Evolutionary conservation across 1,140 invertebrate species (phyloP).

Genomic region (Stenopsyche tienmushanensis): DNA sequence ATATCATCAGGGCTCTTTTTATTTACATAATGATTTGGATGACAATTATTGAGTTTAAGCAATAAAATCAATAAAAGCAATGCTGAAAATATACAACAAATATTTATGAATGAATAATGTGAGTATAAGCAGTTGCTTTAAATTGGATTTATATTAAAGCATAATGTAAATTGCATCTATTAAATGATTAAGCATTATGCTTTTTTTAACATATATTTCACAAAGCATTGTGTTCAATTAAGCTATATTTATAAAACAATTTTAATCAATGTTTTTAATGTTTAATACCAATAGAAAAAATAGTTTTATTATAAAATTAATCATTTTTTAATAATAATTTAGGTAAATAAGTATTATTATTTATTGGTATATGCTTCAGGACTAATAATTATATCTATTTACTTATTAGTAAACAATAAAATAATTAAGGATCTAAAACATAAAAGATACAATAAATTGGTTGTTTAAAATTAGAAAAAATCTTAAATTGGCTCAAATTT

Average conservation of each 20-base stretch:
- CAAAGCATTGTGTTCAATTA: no score
- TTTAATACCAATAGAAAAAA: neutral
- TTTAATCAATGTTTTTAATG: constrained; percentile 8
- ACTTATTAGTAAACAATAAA: neutral
- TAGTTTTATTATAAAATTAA: neutral
- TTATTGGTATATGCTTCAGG: no score
- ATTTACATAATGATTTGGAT: constrained; percentile 22
- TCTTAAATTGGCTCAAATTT: no score
- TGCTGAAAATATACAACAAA: no score
- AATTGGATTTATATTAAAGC: neutral
- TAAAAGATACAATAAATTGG: no score
- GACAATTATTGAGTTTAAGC: no score
- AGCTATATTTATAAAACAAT: no score
- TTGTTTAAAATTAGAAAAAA: no score
- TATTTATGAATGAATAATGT: no score
- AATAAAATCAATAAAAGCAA: neutral
- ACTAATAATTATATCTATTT: neutral
- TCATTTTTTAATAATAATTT: neutral
- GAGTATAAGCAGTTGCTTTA: no score
- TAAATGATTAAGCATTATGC: no score
- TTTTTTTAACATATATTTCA: no score
- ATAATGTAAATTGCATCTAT: neutral
- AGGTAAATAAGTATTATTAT: neutral
- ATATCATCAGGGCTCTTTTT: constrained; percentile 8
- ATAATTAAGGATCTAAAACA: neutral